Evolutionary conservation across 2,888 invertebrate species (phyloP).

Genomic region (Lysandra coridon): DNA sequence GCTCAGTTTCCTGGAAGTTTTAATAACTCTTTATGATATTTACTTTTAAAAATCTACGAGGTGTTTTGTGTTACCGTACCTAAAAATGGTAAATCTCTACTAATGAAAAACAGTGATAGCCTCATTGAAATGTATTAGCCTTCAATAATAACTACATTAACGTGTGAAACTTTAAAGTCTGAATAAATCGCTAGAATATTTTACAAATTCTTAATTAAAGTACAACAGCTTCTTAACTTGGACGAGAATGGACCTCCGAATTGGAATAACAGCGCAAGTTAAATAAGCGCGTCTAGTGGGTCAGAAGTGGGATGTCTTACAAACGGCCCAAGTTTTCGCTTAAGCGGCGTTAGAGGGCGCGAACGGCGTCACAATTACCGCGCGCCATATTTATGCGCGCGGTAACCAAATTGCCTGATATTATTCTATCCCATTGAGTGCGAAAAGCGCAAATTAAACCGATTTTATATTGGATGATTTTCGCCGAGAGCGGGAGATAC

Average conservation of each 20-base stretch:
- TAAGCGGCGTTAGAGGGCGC: conserved; percentile 77
- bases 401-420: conserved; percentile 81
- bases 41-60: neutral
- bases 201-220: neutral
- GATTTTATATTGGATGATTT: conserved; percentile 81
- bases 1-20: neutral
- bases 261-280: conserved; percentile 24
- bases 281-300: conserved; percentile 26
- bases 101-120: neutral
- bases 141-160: neutral
- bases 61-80: neutral
- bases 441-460: conserved; percentile 81
- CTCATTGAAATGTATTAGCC: neutral
- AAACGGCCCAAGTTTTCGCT: conserved; percentile 77
- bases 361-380: conserved; percentile 80
- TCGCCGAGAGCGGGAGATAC: conserved; percentile 76
- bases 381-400: conserved; percentile 79
- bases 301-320: conserved; percentile 42
- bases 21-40: neutral
- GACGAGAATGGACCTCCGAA: neutral
- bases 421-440: conserved; percentile 81
- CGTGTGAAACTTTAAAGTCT: neutral
- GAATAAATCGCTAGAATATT: neutral
- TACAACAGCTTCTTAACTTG: neutral
- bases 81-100: neutral